Base-by-base conservation (phyloP, 2,113 vertebrate species). In the Alouatta palliata region DNA sequence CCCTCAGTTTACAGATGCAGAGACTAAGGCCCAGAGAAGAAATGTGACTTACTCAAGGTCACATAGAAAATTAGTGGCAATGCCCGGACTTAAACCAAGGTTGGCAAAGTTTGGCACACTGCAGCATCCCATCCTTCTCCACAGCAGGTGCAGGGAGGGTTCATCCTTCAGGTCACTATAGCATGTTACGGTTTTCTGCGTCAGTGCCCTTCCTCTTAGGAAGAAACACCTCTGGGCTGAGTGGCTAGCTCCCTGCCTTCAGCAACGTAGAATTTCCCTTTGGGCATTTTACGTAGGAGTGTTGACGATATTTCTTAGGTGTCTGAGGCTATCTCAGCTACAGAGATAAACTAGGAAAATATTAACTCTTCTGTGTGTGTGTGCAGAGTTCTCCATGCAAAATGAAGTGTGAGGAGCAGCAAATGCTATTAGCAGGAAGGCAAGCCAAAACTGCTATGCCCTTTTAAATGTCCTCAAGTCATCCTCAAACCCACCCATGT, bases 1-100 rank as follows among this genome's bases (percentile, higher is more conserved):
- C 32, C 52, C 37, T 56, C 66, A 14, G 27, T 76, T 64, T 86
- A 97, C 3, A 83, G 68, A 86, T 49, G 47, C 85, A 32, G 64
- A 58, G 58, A 73, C 66, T 47, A 43, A 54, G 54, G n/a, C 54
- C 90, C 54, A 40, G 54, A 58, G 54, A 85, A 90, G 91, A 76
- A 94, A 94, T 88, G 75, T 35, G 35, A 95, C 73, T 83, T 96
- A 20, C 83, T 96, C 71, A 94, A 95, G 71, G 47, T 96, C 93
- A 89, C 68, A 91, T 79, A 93, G 77, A 71, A 90, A 96, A 66
- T 95, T 76, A 85, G 52, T 64, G 73, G 43, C 93, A 90, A 82
- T 0, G 1, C 19, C 58, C n/a, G 89, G 61, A 84, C 21, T 37
- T 61, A 20, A 66, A 6, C 23, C 0, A 0, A 47, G 54, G 23